Evolutionary conservation across 2,113 vertebrate genomes (phyloP).

Genomic region (Phrynosoma blainvillii): DNA sequence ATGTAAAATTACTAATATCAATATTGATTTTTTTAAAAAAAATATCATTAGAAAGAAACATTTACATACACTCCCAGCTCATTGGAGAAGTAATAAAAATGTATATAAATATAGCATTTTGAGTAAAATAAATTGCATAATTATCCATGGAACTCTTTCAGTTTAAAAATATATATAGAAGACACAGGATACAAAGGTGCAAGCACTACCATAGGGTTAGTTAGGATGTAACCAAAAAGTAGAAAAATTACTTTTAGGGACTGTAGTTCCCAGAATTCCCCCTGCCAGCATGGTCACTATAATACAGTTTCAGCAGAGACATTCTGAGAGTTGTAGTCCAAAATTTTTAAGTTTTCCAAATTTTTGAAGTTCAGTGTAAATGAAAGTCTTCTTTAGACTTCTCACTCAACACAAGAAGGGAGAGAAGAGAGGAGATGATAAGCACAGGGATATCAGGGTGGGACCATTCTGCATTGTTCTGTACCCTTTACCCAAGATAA

Average conservation of each 20-base stretch:
- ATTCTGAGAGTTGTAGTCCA: no score
- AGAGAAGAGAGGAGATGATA: background rate
- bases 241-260: no score
- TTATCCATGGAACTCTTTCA: background rate
- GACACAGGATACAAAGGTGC: background rate
- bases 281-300: no score
- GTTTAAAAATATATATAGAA: background rate
- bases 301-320: no score
- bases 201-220: background rate
- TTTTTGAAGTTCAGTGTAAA: background rate
- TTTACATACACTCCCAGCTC: constrained; percentile 14
- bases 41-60: constrained; percentile 17
- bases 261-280: no score
- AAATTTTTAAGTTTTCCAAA: no score
- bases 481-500: background rate
- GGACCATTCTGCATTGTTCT: background rate
- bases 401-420: background rate
- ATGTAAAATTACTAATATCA: background rate
- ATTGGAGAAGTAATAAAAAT: constrained; percentile 1
- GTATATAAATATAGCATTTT: background rate
- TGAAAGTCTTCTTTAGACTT: background rate
- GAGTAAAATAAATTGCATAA: background rate
- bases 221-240: background rate
- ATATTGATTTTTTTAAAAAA: background rate
- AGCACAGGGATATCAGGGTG: background rate